These are phyloP conservation scores for Sebastes matsubarae DNA, from an alignment of 2,797 vertebrate genomes.

Conservation along the genomic window DNA sequence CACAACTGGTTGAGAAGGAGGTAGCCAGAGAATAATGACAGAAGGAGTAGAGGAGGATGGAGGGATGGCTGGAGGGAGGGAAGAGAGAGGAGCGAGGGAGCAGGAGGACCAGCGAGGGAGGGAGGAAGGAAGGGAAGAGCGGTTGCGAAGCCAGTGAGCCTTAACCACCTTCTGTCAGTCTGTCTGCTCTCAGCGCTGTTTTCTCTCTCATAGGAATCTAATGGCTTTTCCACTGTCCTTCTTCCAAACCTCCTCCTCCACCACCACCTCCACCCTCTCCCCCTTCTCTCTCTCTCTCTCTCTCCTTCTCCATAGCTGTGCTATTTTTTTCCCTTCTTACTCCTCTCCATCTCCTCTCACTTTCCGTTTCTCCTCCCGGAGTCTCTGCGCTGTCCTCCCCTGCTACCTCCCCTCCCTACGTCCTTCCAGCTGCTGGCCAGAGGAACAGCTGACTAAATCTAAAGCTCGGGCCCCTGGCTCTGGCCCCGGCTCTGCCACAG, in stretches of 20 bases:
- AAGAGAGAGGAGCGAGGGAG: constrained; percentile 38
- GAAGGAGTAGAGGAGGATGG: constrained; percentile 51
- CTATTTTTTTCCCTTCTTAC: constrained; percentile 35
- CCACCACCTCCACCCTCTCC: constrained; percentile 18
- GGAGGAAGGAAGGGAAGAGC: constrained; percentile 68
- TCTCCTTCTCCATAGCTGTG: constrained; percentile 14
- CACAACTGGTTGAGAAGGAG: constrained; percentile 64
- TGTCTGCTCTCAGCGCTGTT: constrained; percentile 75
- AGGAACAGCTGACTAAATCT: constrained; percentile 83
- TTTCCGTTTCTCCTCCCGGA: constrained; percentile 48
- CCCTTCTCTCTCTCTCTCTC: constrained; percentile 15
- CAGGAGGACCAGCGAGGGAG: constrained; percentile 58
- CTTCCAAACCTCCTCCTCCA: constrained; percentile 70
- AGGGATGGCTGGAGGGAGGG: constrained; percentile 20
- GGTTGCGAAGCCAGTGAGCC: constrained; percentile 75
- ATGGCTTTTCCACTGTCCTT: constrained; percentile 81
- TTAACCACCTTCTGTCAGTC: constrained; percentile 80
- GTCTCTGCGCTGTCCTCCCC: constrained; percentile 38
- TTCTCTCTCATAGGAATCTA: constrained; percentile 77
- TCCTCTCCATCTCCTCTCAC: constrained; percentile 56
- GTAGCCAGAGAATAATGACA: constrained; percentile 65
- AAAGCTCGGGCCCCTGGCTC: constrained; percentile 75
- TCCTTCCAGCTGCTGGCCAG: constrained; percentile 79
- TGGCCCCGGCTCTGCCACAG: constrained; percentile 62
- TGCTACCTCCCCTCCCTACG: constrained; percentile 42